phyloP scores from a whole-genome alignment of 2,888 invertebrate genomes.

The Chalcosyrphus nemorum region DNA sequence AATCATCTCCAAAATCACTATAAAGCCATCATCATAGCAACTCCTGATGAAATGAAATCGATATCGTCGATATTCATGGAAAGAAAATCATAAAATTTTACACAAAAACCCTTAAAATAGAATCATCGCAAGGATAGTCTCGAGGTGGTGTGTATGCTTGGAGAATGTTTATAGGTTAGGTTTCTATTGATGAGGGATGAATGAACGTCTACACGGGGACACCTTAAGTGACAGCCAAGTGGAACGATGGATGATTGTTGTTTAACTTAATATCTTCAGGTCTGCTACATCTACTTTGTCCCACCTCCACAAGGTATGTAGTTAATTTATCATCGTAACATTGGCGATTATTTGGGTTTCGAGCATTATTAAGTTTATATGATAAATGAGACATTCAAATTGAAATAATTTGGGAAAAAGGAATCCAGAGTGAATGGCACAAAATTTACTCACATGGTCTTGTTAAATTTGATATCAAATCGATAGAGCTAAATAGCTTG shows the following conservation, averaged over 20 bases:
- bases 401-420: not conserved
- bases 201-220: not conserved
- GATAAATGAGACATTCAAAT: not conserved
- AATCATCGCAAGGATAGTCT: no score
- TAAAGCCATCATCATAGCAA: not conserved
- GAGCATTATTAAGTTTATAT: conserved; percentile 27
- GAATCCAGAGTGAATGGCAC: conserved; percentile 16
- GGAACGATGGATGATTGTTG: conserved; percentile 33
- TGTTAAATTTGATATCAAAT: no score
- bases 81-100: not conserved
- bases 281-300: not conserved
- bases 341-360: conserved; percentile 6
- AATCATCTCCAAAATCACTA: not conserved
- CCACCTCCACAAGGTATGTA: not conserved
- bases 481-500: no score
- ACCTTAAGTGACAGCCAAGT: conserved; percentile 30
- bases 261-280: not conserved
- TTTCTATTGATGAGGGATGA: not conserved
- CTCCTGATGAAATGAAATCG: not conserved
- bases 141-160: not conserved
- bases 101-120: not conserved
- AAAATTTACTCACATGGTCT: no score
- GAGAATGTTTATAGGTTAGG: not conserved
- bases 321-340: conserved; percentile 34
- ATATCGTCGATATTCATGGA: not conserved